Base-by-base conservation (phyloP, 2,113 vertebrate genomes). In the Carlito syrichta region DNA sequence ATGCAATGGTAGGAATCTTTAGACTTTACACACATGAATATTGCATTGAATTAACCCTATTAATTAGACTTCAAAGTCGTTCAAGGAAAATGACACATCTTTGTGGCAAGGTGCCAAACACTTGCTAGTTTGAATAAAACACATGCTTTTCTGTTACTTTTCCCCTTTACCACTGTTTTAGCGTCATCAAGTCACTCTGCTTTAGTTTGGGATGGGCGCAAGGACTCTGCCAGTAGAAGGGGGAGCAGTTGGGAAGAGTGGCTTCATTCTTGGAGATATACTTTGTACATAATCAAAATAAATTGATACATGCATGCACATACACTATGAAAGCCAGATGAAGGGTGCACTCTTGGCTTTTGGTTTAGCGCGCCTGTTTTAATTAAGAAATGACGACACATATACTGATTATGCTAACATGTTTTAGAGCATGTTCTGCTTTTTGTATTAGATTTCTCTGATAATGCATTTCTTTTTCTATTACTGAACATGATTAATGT, bases 401-500 rank as follows among this genome's bases (percentile, higher is more conserved):
- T 85, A 30, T 12, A 38, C 56, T 30, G 84, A 94, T 52, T 40
- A 35, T 60, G 93, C 23, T 69, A 96, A 84, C 63, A 76, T 87
- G 54, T 89, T 85, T 96, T 96, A 86, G 56, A 95, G 82, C 87
- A 81, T 96, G 54, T 71, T 95, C 84, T 84, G 1, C 85, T 97
- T 97, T 96, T 73, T 43, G 62, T 97, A 73, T 94, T 96, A 94
- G n/a, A 20, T 54, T 90, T 92, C 92, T 92, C 88, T 96, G 83
- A 73, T 97, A 95, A 89, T 81, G 52, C 74, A 84, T 86, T 86
- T 98, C 95, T 94, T 96, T 96, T 95, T 97, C 95, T 94, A 8
- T 97, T 98, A 89, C 95, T 91, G 66, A 96, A 66, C 2, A 63
- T 97, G 97, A 97, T 98, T 98, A 98, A 97, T 96, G 94, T 97